Percentiles rank a stretch among this genome's conserved stretches.
Evolutionary conservation across 2,888 invertebrate genomes (phyloP).

Genomic region (Melanophora roralis): DNA sequence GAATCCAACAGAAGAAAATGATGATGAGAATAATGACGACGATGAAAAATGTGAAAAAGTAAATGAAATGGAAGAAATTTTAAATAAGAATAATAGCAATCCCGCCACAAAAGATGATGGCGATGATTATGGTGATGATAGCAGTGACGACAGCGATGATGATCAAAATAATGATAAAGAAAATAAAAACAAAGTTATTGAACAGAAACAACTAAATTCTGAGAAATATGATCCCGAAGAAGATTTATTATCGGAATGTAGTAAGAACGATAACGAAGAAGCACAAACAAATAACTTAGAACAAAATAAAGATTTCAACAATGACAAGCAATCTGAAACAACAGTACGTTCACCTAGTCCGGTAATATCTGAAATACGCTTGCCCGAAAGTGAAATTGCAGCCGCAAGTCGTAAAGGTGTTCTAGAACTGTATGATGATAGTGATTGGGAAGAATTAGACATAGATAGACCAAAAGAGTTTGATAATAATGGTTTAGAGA

Average conservation of each 20-base stretch:
- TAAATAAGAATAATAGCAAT: constrained; percentile 27
- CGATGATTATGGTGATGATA: constrained; percentile 43
- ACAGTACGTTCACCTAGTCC: constrained; percentile 62
- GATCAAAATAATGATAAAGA: constrained; percentile 33
- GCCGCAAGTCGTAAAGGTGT: constrained; percentile 75
- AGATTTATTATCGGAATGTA: constrained; percentile 22
- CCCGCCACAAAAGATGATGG: constrained; percentile 33
- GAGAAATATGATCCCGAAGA: constrained; percentile 58
- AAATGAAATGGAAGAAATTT: constrained; percentile 46
- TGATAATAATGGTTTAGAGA: constrained; percentile 48
- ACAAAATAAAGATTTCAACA: constrained; percentile 8
- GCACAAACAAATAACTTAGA: neutral
- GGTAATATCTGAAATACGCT: constrained; percentile 59
- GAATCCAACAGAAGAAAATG: constrained; percentile 73
- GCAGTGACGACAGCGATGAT: constrained; percentile 22
- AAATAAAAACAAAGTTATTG: constrained; percentile 23
- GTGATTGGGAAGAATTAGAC: constrained; percentile 77
- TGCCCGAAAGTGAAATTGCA: constrained; percentile 63
- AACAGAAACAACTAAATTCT: constrained; percentile 22
- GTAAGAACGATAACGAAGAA: constrained; percentile 13
- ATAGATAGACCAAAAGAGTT: constrained; percentile 71
- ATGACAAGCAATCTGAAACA: constrained; percentile 26
- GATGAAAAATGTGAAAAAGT: constrained; percentile 64
- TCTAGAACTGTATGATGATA: constrained; percentile 79
- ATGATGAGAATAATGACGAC: constrained; percentile 59